Base-by-base conservation (phyloP, 2,888 invertebrate species). In the Harpagoxenus sublaevis region DNA sequence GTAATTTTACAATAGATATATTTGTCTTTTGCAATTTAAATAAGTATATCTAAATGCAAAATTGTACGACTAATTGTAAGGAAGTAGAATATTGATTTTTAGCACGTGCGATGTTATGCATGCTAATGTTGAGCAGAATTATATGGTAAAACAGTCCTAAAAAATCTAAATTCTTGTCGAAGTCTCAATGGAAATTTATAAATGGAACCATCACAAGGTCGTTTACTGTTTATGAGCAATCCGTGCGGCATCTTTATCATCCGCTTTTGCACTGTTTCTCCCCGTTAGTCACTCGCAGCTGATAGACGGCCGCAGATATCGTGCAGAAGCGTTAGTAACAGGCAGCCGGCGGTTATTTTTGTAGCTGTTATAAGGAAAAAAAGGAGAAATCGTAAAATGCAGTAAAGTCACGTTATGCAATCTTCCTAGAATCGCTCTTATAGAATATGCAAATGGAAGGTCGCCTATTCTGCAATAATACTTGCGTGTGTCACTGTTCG, bases 401-500 rank as follows among this genome's bases (percentile, higher is more conserved):
- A 75, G 48, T 60, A 60, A 48, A 81, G 60, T 39, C 60, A 23
- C 60, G 48, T 81, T 81, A 81, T 74, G 79, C 77, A 81, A 81
- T 51, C 60, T 81, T 81, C 79, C 39, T 75, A 81, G 79, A 81
- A 81, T 45, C 75, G 75, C 28, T 74, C 77, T 65, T 18, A 48
- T 81, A 75, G 75, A 81, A 81, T 81, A 81, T 81, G 79, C 75
- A 75, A 81, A 81, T 81, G 57, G 79, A 81, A 81, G 79, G 79
- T 75, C 75, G 77, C 60, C 48, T 74, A 60, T 81, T 81, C 75
- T 39, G 60, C 79, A 35, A 60, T 74, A 35, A 23, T 23, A 23
- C 45, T 48, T 60, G 74, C 75, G 23, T 73, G 57, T 79, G 74
- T 81, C 79, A 81, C 18, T 75, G 60, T 74, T 75, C 75, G 79